Percentiles rank a stretch among this genome's conserved stretches.
Conservation (phyloP, 2,113 vertebrate species). For the Scolopax mira region DNA sequence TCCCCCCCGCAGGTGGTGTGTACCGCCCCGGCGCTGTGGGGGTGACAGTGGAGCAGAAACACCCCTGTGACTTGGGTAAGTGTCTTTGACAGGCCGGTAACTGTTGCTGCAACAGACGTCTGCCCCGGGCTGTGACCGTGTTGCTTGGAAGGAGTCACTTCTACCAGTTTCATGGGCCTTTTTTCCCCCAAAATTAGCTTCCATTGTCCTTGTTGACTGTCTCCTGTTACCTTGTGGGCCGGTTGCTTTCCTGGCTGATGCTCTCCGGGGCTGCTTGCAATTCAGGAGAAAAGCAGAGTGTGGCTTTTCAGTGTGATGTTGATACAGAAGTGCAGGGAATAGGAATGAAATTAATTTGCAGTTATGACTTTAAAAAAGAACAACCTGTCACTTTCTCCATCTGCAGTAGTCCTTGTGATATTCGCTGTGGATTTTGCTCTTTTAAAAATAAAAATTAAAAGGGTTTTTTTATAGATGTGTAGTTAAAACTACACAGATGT, state of each 20-base stretch:
- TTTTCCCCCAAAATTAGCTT: background rate
- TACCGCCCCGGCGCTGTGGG: fast-evolving
- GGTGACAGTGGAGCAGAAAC: fast-evolving
- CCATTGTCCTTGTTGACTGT: background rate
- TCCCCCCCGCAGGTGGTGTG: fast-evolving
- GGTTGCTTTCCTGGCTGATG: background rate
- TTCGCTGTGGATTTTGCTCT: background rate
- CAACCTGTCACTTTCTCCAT: background rate
- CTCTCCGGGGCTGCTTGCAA: background rate
- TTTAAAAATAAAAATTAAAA: no score
- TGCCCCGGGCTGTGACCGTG: fast-evolving
- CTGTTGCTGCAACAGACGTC: fast-evolving
- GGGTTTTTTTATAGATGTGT: background rate
- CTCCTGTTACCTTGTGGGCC: background rate
- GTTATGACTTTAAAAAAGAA: background rate
- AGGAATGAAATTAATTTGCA: background rate
- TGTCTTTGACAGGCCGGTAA: fast-evolving
- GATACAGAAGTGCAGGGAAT: background rate
- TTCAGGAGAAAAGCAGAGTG: background rate
- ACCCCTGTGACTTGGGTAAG: background rate
- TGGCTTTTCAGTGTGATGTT: background rate
- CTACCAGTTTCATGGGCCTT: fast-evolving
- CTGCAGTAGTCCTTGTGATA: background rate
- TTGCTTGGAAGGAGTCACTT: fast-evolving
- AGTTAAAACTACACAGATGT: no score